Conservation (phyloP, 2,113 vertebrate species). For the Pomatorhinus ruficollis region DNA sequence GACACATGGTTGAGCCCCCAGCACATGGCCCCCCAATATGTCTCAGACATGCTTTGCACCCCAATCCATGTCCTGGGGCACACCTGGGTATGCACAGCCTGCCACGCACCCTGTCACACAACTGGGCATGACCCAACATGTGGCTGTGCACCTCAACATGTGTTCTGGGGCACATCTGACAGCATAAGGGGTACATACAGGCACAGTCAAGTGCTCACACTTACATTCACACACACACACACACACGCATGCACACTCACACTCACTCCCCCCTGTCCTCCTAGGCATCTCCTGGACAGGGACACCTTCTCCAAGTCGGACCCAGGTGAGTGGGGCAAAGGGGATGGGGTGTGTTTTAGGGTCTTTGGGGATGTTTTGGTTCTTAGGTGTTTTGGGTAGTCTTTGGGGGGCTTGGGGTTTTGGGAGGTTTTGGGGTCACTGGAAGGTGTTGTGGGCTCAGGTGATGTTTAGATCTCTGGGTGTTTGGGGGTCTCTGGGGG, state of each 20-base stretch:
- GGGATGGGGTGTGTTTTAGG: too few relatives aligned
- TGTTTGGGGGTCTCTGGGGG: not conserved
- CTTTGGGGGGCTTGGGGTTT: not conserved
- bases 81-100: not conserved
- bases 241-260: too few relatives aligned
- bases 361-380: not conserved
- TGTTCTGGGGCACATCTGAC: not conserved
- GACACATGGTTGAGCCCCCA: not conserved
- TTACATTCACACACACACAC: not conserved
- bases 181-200: accelerated
- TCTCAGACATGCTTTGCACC: not conserved
- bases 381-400: not conserved
- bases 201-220: not conserved
- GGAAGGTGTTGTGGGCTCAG: not conserved
- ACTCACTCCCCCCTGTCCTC: not conserved
- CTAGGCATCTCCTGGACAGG: conserved; percentile 91
- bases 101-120: not conserved
- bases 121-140: accelerated
- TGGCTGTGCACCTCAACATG: accelerated
- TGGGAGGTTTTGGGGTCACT: not conserved
- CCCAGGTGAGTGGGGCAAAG: conserved; percentile 82
- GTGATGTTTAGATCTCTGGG: not conserved
- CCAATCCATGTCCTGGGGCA: not conserved
- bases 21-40: not conserved
- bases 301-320: conserved; percentile 98